phyloP scores from a whole-genome alignment of 2,797 vertebrate species.

The Poeciliopsis paucimaculata region DNA sequence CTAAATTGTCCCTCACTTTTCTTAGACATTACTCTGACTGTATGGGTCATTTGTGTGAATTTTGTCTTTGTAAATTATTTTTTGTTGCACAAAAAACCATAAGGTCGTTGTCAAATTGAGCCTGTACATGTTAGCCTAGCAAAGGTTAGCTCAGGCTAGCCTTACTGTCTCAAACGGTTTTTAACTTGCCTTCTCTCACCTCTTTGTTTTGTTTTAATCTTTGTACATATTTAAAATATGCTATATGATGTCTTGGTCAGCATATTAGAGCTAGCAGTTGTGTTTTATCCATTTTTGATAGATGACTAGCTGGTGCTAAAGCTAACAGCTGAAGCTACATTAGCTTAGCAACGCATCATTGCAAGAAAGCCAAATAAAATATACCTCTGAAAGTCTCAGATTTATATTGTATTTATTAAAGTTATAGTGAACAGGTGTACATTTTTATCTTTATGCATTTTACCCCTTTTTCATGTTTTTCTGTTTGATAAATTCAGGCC shows the following conservation, averaged over 20 bases:
- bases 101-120: not conserved
- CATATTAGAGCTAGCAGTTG: not conserved
- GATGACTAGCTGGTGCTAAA: constrained; percentile 7
- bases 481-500: constrained; percentile 49
- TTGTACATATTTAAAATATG: not conserved
- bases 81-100: not conserved
- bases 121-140: constrained; percentile 3
- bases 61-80: not conserved
- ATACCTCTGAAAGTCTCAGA: constrained; percentile 7
- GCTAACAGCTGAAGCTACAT: constrained; percentile 5
- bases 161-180: not conserved
- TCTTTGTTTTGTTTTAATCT: constrained; percentile 13
- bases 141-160: constrained; percentile 16
- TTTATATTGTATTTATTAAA: not conserved
- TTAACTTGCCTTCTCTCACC: not conserved
- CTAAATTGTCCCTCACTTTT: not conserved
- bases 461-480: not conserved
- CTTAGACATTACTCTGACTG: not conserved
- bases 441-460: not conserved
- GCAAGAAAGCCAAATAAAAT: constrained; percentile 17
- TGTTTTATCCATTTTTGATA: constrained; percentile 10
- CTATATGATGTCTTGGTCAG: not conserved
- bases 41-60: not conserved
- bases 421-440: not conserved
- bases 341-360: not conserved